These are phyloP conservation scores for Peromyscus melanophrys DNA, from an alignment of 2,797 vertebrate species.

Conservation along the genomic window DNA sequence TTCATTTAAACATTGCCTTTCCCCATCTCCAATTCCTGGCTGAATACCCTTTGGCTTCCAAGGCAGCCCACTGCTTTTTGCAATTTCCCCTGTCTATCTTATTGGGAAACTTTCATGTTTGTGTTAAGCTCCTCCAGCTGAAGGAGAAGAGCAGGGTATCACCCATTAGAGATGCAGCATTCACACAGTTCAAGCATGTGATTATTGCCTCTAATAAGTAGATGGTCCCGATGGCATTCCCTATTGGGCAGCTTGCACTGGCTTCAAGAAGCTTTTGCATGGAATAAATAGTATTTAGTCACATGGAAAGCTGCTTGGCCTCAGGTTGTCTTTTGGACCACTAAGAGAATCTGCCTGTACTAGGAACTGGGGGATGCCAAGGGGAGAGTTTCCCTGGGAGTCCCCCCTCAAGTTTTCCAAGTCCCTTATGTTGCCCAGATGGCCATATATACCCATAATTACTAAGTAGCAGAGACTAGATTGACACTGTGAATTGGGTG, in stretches of 20 bases:
- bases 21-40: background rate
- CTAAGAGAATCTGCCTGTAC: background rate
- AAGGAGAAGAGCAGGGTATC: background rate
- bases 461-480: background rate
- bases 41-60: background rate
- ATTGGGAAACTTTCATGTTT: background rate
- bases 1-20: background rate
- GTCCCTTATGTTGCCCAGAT: background rate
- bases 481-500: background rate
- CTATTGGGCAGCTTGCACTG: background rate
- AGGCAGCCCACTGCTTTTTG: background rate
- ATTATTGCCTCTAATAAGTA: background rate
- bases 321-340: background rate
- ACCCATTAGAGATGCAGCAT: background rate
- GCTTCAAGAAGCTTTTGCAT: background rate
- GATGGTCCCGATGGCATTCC: background rate
- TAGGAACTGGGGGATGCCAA: background rate
- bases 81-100: background rate
- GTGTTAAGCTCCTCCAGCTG: background rate
- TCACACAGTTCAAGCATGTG: background rate
- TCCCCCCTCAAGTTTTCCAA: background rate
- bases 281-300: background rate
- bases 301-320: background rate
- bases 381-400: background rate
- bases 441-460: background rate